Evolutionary conservation across 2,113 vertebrate species (phyloP).

Genomic region (Stegastes partitus): DNA sequence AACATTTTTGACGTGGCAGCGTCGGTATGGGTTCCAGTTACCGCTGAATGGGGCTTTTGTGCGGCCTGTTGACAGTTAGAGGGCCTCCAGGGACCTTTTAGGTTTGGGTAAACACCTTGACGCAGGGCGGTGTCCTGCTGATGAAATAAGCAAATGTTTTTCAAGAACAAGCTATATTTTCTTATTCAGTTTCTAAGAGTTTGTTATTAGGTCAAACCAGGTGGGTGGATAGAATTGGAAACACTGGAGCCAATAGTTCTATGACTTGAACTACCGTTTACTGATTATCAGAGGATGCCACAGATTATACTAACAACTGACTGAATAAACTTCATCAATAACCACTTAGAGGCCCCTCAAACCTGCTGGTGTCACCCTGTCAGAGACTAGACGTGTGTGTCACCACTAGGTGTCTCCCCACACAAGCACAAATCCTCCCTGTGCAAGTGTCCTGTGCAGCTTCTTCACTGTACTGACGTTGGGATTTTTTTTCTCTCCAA

Average conservation of each 20-base stretch:
- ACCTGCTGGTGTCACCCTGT: too few relatives aligned
- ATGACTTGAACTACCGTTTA: too few relatives aligned
- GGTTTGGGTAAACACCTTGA: conserved; percentile 58
- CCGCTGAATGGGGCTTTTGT: conserved; percentile 78
- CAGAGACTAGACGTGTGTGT: neutral
- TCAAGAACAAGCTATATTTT: neutral
- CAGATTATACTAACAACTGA: neutral
- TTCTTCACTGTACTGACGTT: conserved; percentile 3
- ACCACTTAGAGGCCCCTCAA: too few relatives aligned
- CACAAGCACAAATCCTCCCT: conserved; percentile 62
- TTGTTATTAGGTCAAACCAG: too few relatives aligned
- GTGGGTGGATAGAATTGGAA: too few relatives aligned
- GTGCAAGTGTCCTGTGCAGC: neutral
- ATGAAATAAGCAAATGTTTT: conserved; percentile 11
- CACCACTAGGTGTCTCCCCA: conserved; percentile 78
- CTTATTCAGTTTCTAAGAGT: neutral
- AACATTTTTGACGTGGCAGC: conserved; percentile 70
- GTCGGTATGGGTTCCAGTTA: conserved; percentile 28
- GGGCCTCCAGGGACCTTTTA: conserved; percentile 32
- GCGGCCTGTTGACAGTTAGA: conserved; percentile 53
- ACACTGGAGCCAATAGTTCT: too few relatives aligned
- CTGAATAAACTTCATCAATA: neutral
- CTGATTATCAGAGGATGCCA: neutral
- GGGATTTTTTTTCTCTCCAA: conserved; percentile 39
- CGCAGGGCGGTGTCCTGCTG: conserved; percentile 4